phyloP scores from a whole-genome alignment of 1,140 invertebrate species.

The Myzus persicae region DNA sequence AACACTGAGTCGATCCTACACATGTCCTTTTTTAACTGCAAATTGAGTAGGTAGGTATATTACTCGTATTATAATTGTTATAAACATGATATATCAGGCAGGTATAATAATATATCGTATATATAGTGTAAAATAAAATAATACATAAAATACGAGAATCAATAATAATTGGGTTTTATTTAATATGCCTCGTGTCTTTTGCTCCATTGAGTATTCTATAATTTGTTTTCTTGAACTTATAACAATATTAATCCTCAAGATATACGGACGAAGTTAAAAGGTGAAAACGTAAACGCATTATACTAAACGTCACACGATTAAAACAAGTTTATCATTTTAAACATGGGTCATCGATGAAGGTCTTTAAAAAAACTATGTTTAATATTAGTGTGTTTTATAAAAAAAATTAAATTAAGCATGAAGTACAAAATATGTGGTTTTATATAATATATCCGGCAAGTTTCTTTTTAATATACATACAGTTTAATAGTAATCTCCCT shows the following conservation, averaged over 20 bases:
- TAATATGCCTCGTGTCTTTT: background rate
- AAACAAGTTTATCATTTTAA: conserved; percentile 19
- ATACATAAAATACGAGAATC: background rate
- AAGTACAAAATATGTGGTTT: background rate
- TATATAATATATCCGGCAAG: background rate
- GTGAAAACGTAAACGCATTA: background rate
- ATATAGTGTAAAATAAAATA: background rate
- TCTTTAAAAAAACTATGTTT: background rate
- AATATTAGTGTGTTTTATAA: background rate
- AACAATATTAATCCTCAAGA: background rate
- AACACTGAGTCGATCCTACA: background rate
- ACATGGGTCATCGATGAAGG: background rate
- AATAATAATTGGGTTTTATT: background rate
- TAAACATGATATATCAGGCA: background rate
- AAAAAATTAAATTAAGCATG: background rate
- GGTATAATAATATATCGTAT: no score
- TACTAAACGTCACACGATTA: conserved; percentile 6
- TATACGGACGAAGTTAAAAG: background rate
- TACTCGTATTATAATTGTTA: background rate
- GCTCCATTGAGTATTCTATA: background rate
- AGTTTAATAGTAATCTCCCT: background rate
- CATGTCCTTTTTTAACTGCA: background rate
- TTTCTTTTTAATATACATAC: background rate
- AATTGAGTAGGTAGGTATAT: background rate
- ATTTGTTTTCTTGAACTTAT: conserved; percentile 12